Evolutionary conservation across 2,113 vertebrate species (phyloP).

Genomic region (Rhynchopsitta pachyrhyncha): DNA sequence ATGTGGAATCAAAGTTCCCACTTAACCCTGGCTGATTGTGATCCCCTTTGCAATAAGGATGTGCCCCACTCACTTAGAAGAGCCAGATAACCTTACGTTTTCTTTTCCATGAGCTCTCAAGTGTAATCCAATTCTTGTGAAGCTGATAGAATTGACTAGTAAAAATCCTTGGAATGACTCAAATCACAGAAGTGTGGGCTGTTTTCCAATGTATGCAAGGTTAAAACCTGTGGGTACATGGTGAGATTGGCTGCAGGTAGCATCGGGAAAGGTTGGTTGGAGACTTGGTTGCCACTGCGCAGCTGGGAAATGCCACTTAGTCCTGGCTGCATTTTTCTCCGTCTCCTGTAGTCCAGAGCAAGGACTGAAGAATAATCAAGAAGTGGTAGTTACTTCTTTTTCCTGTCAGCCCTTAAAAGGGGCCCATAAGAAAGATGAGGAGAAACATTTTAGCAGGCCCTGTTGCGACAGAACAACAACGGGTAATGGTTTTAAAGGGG

Average conservation of each 20-base stretch:
- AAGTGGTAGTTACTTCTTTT: background rate
- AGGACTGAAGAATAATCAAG: background rate
- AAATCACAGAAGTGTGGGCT: background rate
- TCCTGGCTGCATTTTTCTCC: background rate
- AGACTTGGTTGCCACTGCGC: background rate
- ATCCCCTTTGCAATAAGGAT: background rate
- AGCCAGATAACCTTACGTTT: background rate
- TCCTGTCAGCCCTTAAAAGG: background rate
- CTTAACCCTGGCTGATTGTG: background rate
- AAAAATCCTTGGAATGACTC: background rate
- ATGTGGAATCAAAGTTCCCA: background rate
- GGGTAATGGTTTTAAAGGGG: background rate
- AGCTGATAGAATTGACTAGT: background rate
- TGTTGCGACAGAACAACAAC: background rate
- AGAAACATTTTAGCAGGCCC: background rate
- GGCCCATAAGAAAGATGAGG: background rate
- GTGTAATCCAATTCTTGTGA: background rate
- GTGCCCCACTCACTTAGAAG: background rate
- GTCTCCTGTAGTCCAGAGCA: background rate
- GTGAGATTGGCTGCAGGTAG: too few relatives aligned
- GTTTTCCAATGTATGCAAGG: accelerated
- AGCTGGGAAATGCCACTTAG: background rate
- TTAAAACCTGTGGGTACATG: background rate
- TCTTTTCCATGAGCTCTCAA: background rate
- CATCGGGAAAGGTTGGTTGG: accelerated